These are phyloP conservation scores for Tachycineta bicolor DNA, from an alignment of 2,113 vertebrate genomes.

Conservation along the genomic window DNA sequence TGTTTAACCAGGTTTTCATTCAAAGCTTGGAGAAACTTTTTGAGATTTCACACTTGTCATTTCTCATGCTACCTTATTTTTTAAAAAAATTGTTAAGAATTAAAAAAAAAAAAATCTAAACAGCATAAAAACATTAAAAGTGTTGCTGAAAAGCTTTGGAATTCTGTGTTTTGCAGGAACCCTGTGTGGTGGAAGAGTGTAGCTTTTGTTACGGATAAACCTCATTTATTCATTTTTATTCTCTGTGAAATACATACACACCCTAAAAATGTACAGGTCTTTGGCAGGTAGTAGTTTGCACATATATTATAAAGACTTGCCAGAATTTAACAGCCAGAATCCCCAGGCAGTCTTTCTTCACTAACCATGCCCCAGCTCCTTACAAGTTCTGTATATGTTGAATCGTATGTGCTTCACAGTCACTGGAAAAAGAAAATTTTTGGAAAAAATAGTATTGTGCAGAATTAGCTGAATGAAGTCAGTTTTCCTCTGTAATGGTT, in stretches of 20 bases:
- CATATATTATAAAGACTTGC: background rate
- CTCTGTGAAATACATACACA: background rate
- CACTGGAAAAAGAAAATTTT: background rate
- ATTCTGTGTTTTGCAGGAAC: background rate
- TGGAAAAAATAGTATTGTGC: background rate
- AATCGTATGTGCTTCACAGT: background rate
- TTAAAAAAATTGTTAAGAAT: background rate
- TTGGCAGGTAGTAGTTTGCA: conserved; percentile 15
- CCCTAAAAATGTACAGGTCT: background rate
- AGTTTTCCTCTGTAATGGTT: background rate
- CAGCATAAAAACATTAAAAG: accelerated
- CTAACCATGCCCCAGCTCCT: background rate
- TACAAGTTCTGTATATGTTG: background rate
- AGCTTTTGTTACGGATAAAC: background rate
- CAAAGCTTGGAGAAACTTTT: background rate
- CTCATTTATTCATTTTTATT: background rate
- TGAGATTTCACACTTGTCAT: background rate
- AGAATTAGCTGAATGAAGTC: background rate
- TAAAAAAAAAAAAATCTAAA: background rate
- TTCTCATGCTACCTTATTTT: background rate
- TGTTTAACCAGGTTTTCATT: background rate
- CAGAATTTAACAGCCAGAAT: conserved; percentile 12
- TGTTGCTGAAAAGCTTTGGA: background rate
- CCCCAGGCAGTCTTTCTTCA: background rate
- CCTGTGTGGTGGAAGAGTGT: background rate